phyloP scores from a whole-genome alignment of 2,797 vertebrate species.

The Galaxias olidus region DNA sequence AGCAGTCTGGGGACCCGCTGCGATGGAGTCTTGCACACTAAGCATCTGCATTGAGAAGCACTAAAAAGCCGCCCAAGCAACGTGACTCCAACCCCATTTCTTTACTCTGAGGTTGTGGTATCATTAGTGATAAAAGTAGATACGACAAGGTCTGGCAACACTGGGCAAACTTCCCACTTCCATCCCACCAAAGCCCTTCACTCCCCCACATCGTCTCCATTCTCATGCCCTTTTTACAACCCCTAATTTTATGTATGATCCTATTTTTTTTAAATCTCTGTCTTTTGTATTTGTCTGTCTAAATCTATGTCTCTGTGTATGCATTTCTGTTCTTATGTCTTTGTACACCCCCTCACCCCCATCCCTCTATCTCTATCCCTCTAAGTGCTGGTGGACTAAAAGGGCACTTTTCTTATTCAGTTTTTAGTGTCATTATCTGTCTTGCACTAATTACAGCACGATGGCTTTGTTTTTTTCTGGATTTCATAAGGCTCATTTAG shows the following conservation, averaged over 20 bases:
- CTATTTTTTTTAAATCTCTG: slow-evolving; percentile 23
- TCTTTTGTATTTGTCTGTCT: slow-evolving; percentile 33
- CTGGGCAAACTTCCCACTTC: no score
- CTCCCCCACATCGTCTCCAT: no score
- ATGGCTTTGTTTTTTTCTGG: background rate
- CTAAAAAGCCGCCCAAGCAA: no score
- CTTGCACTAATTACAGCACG: background rate
- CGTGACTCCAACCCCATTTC: no score
- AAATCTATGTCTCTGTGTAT: background rate
- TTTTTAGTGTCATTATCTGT: background rate
- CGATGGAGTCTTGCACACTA: slow-evolving; percentile 16
- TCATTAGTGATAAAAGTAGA: no score
- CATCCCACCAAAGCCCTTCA: no score
- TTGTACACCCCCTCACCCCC: background rate
- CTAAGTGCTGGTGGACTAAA: background rate
- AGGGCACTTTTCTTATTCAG: background rate
- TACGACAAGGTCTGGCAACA: no score
- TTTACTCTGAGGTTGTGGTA: no score
- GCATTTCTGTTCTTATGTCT: background rate
- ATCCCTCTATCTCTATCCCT: slow-evolving; percentile 8
- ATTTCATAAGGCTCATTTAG: background rate
- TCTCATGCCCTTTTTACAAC: no score
- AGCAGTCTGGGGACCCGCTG: slow-evolving; percentile 31
- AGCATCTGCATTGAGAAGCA: background rate
- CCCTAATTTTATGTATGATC: background rate